Evolutionary conservation across 2,797 vertebrate genomes (phyloP).

Genomic region (Brachyalestes nurse): DNA sequence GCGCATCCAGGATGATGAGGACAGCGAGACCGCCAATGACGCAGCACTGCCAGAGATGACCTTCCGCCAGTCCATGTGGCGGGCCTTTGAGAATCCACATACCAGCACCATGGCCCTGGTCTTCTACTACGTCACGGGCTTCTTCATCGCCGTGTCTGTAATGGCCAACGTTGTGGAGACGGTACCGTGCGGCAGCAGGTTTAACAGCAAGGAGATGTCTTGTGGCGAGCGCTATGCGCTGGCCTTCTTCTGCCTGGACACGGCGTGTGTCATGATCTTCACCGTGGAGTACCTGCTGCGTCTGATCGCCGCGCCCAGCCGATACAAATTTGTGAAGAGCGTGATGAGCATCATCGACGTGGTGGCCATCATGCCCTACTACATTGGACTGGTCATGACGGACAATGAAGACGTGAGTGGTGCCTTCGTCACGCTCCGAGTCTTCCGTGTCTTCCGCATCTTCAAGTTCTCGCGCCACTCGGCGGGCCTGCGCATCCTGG

Average conservation of each 20-base stretch:
- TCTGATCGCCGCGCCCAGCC: constrained; percentile 89
- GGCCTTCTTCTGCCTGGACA: constrained; percentile 98
- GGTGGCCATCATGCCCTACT: constrained; percentile 97
- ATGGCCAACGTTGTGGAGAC: constrained; percentile 95
- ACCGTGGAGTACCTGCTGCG: constrained; percentile 94
- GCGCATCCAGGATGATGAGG: constrained; percentile 90
- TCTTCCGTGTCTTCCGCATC: constrained; percentile 96
- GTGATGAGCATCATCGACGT: constrained; percentile 98
- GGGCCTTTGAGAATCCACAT: constrained; percentile 97
- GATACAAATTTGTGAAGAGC: constrained; percentile 91
- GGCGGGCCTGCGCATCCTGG: constrained; percentile 93
- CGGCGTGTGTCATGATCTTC: constrained; percentile 98
- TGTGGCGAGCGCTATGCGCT: constrained; percentile 92
- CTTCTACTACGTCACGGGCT: constrained; percentile 97
- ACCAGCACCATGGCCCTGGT: constrained; percentile 95
- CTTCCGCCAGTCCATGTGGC: constrained; percentile 89
- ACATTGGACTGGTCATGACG: constrained; percentile 94
- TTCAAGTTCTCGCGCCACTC: constrained; percentile 99
- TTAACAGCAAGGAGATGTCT: constrained; percentile 79
- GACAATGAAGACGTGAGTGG: constrained; percentile 98
- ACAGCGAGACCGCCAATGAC: constrained; percentile 80
- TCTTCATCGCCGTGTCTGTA: constrained; percentile 97
- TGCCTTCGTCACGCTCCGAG: constrained; percentile 94
- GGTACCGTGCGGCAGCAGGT: constrained; percentile 85
- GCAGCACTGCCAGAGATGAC: constrained; percentile 80